Conservation (phyloP, 2,888 invertebrate genomes). For the Lithophane ornitopus region DNA sequence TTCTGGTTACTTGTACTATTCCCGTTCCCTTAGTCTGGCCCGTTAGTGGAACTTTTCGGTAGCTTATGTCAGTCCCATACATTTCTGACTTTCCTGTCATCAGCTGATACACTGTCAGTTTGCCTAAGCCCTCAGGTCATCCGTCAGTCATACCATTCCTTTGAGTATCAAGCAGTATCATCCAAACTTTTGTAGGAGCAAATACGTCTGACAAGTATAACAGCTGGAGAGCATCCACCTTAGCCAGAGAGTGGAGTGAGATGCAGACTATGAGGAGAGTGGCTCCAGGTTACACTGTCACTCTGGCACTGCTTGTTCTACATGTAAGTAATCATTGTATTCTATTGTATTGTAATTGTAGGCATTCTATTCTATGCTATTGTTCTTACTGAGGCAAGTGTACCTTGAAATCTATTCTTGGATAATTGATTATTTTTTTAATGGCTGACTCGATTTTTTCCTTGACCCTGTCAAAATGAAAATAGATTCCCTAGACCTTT, state of each 20-base stretch:
- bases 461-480: neutral
- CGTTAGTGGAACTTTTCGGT: neutral
- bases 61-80: neutral
- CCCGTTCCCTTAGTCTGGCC: neutral
- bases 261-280: slow-evolving; percentile 81
- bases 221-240: slow-evolving; percentile 74
- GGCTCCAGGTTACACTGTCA: slow-evolving; percentile 75
- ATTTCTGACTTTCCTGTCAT: neutral
- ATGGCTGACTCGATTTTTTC: neutral
- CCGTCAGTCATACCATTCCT: neutral
- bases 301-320: slow-evolving; percentile 74
- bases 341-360: too few species aligned
- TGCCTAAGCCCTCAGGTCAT: too few species aligned
- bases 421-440: neutral
- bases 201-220: slow-evolving; percentile 57
- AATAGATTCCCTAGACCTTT: neutral
- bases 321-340: slow-evolving; percentile 74
- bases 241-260: slow-evolving; percentile 81
- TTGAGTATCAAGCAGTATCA: neutral
- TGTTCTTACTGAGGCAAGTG: neutral
- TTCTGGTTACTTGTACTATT: neutral
- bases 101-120: neutral
- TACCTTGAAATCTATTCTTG: neutral
- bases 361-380: too few species aligned
- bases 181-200: slow-evolving; percentile 18